Base-by-base conservation (phyloP, 1,140 invertebrate genomes). In the Spodoptera litura region DNA sequence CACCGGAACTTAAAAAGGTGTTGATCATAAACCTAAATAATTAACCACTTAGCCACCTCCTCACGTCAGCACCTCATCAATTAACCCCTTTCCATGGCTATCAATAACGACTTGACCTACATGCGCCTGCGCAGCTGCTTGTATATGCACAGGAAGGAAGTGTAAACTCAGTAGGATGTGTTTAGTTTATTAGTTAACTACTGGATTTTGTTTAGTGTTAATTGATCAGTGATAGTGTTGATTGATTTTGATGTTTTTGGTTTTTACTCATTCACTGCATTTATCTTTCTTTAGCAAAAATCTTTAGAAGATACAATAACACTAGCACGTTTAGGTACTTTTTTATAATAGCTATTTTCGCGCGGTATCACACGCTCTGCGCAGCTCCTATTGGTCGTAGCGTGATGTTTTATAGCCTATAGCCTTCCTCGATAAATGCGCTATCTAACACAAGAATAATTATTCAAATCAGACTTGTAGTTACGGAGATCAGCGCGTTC, bases 61-160 rank as follows among this genome's bases (percentile, higher is more conserved):
- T 35, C 58, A 61, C 38, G 38, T 61, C 12, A 55, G 27, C 70
- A 72, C 27, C 13, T 56, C 52, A 61, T 35, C 58, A 61, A 11
- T 61, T 35, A 61, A 61, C 27, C 10, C 27, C 31, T 61, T 35
- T 31, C 58, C 31, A 58, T 9, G 4, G 38, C 56, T 58, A 61
- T 35, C 27, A 61, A 20, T 27, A 59, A 27, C 25, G 25, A 66
- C 38, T 64, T 66, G 62, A 49, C 38, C 38, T 20, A 66, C 38
- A 49, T 66, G 62, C 62, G 38, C 31, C 8, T 10, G 61, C 61
- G 61, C 61, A 44, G 2, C 20, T 15, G 35, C 44, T 44, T 64
- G 35, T 64, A 61, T 31, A 35, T 12, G 27, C 35, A 13, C 59
- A 8, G 20, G 13, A n/a, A 25, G 59, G 25, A 61, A 61, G 25